Conservation (phyloP, 2,113 vertebrate genomes). For the Capreolus pygargus region DNA sequence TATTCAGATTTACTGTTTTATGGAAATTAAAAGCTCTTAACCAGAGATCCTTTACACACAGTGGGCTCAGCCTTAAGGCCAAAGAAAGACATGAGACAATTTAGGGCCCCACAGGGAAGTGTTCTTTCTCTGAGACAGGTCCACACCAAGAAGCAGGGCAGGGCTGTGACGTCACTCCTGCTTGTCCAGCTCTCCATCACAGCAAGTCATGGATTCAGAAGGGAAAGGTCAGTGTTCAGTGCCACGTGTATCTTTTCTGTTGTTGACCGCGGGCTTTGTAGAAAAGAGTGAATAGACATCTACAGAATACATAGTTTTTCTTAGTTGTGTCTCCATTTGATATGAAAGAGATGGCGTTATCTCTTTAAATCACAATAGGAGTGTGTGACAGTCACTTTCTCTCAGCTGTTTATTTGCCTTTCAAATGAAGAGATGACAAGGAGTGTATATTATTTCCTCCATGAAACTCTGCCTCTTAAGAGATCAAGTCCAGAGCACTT, state of each 20-base stretch:
- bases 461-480: background rate
- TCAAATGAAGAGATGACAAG: background rate
- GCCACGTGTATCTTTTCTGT: background rate
- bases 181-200: background rate
- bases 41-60: background rate
- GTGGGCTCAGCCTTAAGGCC: background rate
- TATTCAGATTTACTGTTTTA: background rate
- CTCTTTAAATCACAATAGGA: background rate
- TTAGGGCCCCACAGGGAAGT: background rate
- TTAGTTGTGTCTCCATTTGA: background rate
- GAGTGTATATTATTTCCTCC: background rate
- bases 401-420: background rate
- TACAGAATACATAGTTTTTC: background rate
- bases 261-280: background rate
- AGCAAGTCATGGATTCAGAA: background rate
- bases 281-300: background rate
- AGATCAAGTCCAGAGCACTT: background rate
- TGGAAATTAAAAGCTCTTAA: background rate
- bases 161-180: background rate
- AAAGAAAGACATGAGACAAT: background rate
- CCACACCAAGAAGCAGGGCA: background rate
- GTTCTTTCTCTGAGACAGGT: background rate
- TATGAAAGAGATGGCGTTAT: background rate
- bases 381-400: background rate
- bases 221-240: background rate